A percentile compares a stretch with the other conserved stretches of the same genome.
These are phyloP conservation scores for Phthorimaea operculella DNA, from an alignment of 1,140 invertebrate genomes.

Conservation along the genomic window DNA sequence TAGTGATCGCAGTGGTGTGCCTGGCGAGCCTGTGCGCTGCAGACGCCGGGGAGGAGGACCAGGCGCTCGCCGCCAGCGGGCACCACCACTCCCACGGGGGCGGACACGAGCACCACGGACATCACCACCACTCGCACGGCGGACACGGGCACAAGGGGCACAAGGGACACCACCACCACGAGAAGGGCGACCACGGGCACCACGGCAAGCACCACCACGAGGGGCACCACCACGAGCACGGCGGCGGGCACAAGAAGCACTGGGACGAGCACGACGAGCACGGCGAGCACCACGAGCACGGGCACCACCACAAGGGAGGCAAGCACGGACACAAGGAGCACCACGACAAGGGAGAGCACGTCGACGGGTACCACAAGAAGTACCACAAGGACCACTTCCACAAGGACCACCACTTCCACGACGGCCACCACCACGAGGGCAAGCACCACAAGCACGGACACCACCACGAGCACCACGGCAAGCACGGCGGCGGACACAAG, in stretches of 20 bases:
- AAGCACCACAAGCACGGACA: slow-evolving; percentile 72
- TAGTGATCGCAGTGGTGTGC: slow-evolving; percentile 41
- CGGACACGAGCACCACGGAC: slow-evolving; percentile 65
- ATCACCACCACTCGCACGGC: slow-evolving; percentile 67
- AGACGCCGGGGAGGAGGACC: slow-evolving; percentile 37
- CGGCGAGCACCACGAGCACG: slow-evolving; percentile 73
- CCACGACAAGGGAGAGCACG: slow-evolving; percentile 73
- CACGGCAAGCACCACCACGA: slow-evolving; percentile 73
- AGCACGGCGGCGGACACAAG: slow-evolving; percentile 69
- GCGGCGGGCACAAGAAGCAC: slow-evolving; percentile 73
- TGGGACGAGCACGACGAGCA: slow-evolving; percentile 76
- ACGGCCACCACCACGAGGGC: slow-evolving; percentile 72
- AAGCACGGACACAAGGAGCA: slow-evolving; percentile 71
- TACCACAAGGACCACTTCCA: slow-evolving; percentile 78
- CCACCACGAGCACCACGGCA: slow-evolving; percentile 69
- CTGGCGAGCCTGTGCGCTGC: slow-evolving; percentile 38
- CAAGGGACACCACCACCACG: slow-evolving; percentile 70
- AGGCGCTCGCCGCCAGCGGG: slow-evolving; percentile 57
- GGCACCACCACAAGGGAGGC: slow-evolving; percentile 72
- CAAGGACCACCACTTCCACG: slow-evolving; percentile 77
- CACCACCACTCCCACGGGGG: slow-evolving; percentile 64
- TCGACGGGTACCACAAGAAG: slow-evolving; percentile 74
- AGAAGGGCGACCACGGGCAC: slow-evolving; percentile 73
- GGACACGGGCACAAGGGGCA: slow-evolving; percentile 67
- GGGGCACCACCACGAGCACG: slow-evolving; percentile 71